Evolutionary conservation across 2,113 vertebrate species (phyloP).

Genomic region (Cercocebus atys): DNA sequence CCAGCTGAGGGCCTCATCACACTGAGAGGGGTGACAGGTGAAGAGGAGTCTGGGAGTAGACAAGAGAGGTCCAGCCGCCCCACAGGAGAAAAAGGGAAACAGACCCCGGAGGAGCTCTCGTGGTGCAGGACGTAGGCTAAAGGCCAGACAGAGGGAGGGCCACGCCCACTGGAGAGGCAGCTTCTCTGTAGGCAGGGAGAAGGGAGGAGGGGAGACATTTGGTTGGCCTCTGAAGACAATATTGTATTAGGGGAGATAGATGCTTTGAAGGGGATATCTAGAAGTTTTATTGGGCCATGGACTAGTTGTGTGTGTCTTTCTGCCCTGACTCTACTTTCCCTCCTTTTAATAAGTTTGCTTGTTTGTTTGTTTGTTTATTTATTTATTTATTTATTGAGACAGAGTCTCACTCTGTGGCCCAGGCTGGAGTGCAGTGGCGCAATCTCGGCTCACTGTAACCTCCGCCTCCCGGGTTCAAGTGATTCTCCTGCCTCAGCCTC

Average conservation of each 20-base stretch:
- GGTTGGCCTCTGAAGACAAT: not conserved
- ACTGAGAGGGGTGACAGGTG: constrained; percentile 74
- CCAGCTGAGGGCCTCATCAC: constrained; percentile 89
- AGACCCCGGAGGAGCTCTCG: not conserved
- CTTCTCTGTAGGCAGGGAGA: constrained; percentile 89
- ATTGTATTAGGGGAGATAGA: not conserved
- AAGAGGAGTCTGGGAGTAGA: not conserved
- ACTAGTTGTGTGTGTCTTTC: not conserved
- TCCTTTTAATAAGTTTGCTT: not conserved
- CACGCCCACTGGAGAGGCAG: constrained; percentile 68
- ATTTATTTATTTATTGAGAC: too few relatives aligned
- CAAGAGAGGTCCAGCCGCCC: not conserved
- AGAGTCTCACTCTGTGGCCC: too few relatives aligned
- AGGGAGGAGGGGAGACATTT: constrained; percentile 40
- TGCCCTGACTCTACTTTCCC: not conserved
- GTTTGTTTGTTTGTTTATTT: too few relatives aligned
- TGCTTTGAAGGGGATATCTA: not conserved
- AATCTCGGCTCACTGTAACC: too few relatives aligned
- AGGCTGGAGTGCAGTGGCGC: too few relatives aligned
- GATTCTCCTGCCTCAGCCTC: too few relatives aligned
- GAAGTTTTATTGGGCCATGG: not conserved
- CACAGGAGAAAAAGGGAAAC: not conserved
- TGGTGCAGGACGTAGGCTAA: not conserved
- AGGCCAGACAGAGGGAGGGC: too few relatives aligned
- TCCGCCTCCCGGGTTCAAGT: too few relatives aligned